phyloP scores from a whole-genome alignment of 2,113 vertebrate genomes.

The Acinonyx jubatus region DNA sequence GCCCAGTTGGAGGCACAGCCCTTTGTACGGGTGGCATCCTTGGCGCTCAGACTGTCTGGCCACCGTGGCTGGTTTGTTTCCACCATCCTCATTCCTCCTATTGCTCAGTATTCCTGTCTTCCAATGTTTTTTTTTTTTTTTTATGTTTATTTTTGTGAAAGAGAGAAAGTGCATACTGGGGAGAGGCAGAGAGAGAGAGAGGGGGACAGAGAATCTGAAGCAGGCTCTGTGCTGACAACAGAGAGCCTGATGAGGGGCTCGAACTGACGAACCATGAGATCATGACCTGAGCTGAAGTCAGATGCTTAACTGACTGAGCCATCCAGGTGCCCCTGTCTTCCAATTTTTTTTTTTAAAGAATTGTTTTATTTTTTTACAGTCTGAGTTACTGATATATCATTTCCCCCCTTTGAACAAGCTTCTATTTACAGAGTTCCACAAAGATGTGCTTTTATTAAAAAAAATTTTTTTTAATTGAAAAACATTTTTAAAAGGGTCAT shows the following conservation, averaged over 20 bases:
- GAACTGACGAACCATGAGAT: no score
- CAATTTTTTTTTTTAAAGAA: background rate
- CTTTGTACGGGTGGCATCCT: accelerated
- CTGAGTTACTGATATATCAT: background rate
- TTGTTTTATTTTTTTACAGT: background rate
- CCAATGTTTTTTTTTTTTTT: background rate
- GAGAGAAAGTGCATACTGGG: no score
- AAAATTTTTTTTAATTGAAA: no score
- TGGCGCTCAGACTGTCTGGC: background rate
- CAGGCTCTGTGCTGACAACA: no score
- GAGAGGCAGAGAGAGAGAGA: no score
- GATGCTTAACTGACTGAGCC: no score
- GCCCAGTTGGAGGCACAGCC: background rate
- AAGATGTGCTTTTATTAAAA: background rate
- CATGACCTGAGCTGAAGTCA: no score
- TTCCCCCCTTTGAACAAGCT: background rate
- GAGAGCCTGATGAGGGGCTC: no score
- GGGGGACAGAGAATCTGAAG: no score
- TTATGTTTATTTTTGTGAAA: no score
- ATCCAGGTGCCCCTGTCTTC: no score
- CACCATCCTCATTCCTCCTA: background rate
- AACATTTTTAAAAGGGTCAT: no score
- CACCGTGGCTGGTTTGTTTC: background rate
- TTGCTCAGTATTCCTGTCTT: background rate
- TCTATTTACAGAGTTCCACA: background rate